Evolutionary conservation across 2,888 invertebrate species (phyloP), one percentile per base, ranked within the genome.

Genomic region (Heliconius aoede): DNA sequence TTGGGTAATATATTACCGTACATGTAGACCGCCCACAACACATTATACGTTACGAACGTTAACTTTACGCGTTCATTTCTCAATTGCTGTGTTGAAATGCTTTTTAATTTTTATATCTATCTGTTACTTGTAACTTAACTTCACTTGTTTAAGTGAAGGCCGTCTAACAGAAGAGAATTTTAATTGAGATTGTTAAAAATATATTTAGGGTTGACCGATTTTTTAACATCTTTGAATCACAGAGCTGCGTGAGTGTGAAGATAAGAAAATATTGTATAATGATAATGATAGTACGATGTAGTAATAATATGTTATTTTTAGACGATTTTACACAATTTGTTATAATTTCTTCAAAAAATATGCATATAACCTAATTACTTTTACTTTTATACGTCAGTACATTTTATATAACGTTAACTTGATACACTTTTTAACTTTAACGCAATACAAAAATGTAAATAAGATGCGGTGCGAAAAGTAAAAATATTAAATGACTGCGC

Each of bases 11-110:
- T 55, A 62, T 58, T 55, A 73, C 0, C 11, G 46, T 46, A 46
- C 46, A 69, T 55, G 55, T 71, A 26, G 40, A 64, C 67, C 61
- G 65, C 72, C 60, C 62, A 55, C 67, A 24, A 26, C 61, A 72
- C 67, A 64, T 36, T 78, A 67, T 61, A 61, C 72, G 74, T 79
- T 74, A 76, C 74, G 74, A 77, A 73, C 74, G 55, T 74, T 77
- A 77, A 77, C 28, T 73, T 68, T 64, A 76, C 51, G 69, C 51
- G 60, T 11, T 72, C 71, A 26, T 78, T 76, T 58, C 69, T 69
- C 72, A 72, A 76, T 76, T 55, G 60, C 40, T 51, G 28, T 74
- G 74, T 67, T 61, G 74, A 51, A 77, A 77, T 60, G 36, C 46
- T 72, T 67, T 74, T 68, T 36, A 64, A 74, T 72, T 65, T 36